Base-by-base conservation (phyloP, 2,797 vertebrate species). In the Spinibarbus caldwelli region DNA sequence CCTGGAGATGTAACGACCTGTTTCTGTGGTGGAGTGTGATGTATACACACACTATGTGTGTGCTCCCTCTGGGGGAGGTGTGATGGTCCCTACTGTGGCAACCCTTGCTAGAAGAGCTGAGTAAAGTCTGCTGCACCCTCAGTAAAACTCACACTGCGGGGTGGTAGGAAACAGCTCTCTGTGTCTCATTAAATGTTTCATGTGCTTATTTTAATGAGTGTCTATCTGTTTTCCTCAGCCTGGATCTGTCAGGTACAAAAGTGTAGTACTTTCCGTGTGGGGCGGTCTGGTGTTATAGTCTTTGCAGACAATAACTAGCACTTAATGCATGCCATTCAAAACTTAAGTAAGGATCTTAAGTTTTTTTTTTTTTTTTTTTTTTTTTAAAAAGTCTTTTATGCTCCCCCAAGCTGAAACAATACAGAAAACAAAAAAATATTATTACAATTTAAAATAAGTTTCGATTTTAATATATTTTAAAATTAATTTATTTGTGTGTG, bases 141-240 rank as follows among this genome's bases (percentile, higher is more conserved):
- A 73, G 80, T 85, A 85, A 85, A 85, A 85, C 84, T 73, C 84
- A 80, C 77, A 80, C 84, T 80, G 68, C 84, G 31, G 77, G 77
- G 77, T 79, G 76, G 66, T 72, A 79, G 83, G 47, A 78, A 77
- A 70, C 83, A n/a, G 68, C 77, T 80, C 54, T 52, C 77, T 49
- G 41, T 41, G 54, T 80, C 68, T 73, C 84, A 64, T 85, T 80
- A 80, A 80, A 73, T 80, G 52, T 80, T 79, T 80, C 41, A 72
- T 85, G 77, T 62, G 77, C 67, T 49, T 72, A 72, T 79, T 85
- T 80, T 80, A 85, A 80, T 85, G 67, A 85, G 43, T 66, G 77
- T 73, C 77, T 84, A 77, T 84, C 59, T 49, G 83, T 57, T 85
- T 85, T 80, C 43, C 41, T 80, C 57, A 64, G 77, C 68, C 54